Percentiles rank a stretch among this genome's conserved stretches.
These are phyloP conservation scores for Drosophila ohnishii DNA, from an alignment of 1,140 invertebrate genomes.

Conservation along the genomic window DNA sequence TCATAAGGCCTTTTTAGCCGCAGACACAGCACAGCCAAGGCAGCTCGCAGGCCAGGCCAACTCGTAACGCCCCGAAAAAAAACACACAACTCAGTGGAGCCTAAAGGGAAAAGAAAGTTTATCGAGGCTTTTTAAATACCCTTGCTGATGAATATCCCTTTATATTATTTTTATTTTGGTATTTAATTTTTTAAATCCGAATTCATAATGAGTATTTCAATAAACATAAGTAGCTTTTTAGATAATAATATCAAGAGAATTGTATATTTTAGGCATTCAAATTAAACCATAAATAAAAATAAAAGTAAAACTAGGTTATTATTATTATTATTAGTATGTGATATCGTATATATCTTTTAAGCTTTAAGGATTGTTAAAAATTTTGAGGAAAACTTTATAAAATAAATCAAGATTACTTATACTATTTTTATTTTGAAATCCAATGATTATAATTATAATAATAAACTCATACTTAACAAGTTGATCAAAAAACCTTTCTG, in stretches of 20 bases:
- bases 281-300: background rate
- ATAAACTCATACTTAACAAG: no score
- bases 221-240: background rate
- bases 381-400: background rate
- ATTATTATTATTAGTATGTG: no score
- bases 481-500: background rate
- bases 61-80: constrained; percentile 25
- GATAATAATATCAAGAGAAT: background rate
- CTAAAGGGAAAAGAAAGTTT: background rate
- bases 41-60: constrained; percentile 17
- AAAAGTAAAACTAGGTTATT: no score
- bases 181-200: background rate
- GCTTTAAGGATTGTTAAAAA: no score
- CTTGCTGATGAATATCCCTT: background rate
- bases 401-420: background rate
- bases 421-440: background rate
- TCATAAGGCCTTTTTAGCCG: constrained; percentile 53
- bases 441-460: background rate
- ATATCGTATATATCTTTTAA: no score
- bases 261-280: background rate
- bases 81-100: background rate
- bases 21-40: constrained; percentile 6
- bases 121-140: background rate
- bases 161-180: background rate
- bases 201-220: background rate